Conservation (phyloP, 2,797 vertebrate species). For the Arnoldichthys spilopterus region DNA sequence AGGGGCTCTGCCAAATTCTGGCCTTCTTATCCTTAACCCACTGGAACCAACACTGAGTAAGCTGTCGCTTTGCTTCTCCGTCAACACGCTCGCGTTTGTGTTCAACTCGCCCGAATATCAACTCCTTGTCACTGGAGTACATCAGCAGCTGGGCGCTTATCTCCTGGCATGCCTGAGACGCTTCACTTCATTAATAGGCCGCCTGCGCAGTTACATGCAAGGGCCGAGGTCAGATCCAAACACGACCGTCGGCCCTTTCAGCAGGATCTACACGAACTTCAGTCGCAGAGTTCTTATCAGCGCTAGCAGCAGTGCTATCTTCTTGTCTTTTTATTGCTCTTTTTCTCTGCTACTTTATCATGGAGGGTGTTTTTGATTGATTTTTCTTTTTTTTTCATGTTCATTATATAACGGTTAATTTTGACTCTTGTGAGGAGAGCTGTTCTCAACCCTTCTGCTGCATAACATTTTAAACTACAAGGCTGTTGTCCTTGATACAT, state of each 20-base stretch:
- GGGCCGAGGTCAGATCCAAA: conserved; percentile 29
- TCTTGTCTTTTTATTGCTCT: not conserved
- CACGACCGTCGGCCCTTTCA: not conserved
- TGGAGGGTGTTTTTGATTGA: no score
- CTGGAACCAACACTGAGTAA: conserved; percentile 53
- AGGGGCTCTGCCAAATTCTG: conserved; percentile 44
- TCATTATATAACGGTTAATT: not conserved
- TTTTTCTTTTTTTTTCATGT: not conserved
- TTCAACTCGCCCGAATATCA: conserved; percentile 47
- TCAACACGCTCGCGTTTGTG: conserved; percentile 55
- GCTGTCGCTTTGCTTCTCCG: conserved; percentile 53
- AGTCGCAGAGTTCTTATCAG: conserved; percentile 8
- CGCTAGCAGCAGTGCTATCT: not conserved
- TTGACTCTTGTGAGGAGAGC: not conserved
- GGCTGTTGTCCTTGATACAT: not conserved
- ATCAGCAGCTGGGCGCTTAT: conserved; percentile 52
- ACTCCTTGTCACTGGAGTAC: conserved; percentile 50
- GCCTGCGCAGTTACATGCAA: conserved; percentile 32
- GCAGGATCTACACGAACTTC: conserved; percentile 9
- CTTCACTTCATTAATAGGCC: conserved; percentile 46
- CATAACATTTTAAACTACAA: not conserved
- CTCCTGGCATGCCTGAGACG: conserved; percentile 34
- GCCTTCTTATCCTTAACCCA: conserved; percentile 28
- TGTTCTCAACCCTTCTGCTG: not conserved
- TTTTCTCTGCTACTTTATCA: not conserved